Percentiles rank a stretch among this genome's conserved stretches.
Evolutionary conservation across 2,113 vertebrate species (phyloP).

Genomic region (Motacilla alba): DNA sequence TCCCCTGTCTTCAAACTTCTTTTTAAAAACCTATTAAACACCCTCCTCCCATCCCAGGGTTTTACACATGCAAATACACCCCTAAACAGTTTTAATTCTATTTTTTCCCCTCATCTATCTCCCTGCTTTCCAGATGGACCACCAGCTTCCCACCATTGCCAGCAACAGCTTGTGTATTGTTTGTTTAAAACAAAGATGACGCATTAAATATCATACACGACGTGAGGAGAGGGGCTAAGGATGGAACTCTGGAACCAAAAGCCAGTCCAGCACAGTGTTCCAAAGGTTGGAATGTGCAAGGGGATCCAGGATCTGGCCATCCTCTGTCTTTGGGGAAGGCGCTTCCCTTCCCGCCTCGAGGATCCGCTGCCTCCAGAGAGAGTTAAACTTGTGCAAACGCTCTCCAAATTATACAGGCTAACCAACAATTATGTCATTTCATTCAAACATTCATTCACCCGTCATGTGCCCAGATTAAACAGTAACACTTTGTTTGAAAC

Average conservation of each 20-base stretch:
- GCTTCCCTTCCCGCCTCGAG: constrained; percentile 7
- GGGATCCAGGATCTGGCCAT: constrained; percentile 10
- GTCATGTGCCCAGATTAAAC: constrained; percentile 78
- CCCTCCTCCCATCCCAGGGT: constrained; percentile 36
- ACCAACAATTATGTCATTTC: constrained; percentile 80
- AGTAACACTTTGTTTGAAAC: constrained; percentile 80
- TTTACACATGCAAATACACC: constrained; percentile 72
- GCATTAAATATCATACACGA: constrained; percentile 88
- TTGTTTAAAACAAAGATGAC: constrained; percentile 92
- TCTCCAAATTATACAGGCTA: constrained; percentile 78
- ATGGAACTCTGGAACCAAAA: constrained; percentile 23
- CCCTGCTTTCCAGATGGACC: constrained; percentile 88
- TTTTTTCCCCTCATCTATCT: constrained; percentile 74
- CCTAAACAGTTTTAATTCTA: constrained; percentile 72
- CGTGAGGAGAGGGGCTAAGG: constrained; percentile 65
- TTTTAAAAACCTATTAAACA: constrained; percentile 55
- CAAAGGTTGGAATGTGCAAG: background rate
- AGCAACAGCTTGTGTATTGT: constrained; percentile 89
- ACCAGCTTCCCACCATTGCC: constrained; percentile 77
- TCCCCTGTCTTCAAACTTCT: constrained; percentile 43
- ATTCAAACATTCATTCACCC: constrained; percentile 77
- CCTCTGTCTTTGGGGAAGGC: constrained; percentile 7
- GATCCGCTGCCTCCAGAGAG: constrained; percentile 61
- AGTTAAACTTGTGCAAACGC: constrained; percentile 71
- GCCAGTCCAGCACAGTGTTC: background rate